Evolutionary conservation across 2,797 vertebrate species (phyloP), one percentile per base, ranked within the genome.

Genomic region (Gobionotothen gibberifrons): DNA sequence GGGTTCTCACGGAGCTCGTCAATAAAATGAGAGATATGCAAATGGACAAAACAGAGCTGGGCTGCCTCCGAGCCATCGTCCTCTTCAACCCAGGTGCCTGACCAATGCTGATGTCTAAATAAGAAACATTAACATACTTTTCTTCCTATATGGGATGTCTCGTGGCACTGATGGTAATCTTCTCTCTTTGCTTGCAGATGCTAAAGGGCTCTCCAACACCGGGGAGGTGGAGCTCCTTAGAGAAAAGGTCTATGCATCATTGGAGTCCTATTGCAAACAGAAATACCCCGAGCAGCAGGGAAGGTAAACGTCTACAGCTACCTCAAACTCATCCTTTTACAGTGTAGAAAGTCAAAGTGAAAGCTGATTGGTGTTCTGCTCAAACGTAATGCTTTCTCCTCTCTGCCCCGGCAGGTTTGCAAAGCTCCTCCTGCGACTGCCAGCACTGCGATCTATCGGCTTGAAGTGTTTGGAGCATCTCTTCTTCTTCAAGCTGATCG

Each of bases 21-120:
- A 99, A 97, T 89, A 99, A 99, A 91, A 99, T 99, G 98, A 97
- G 98, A 85, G 98, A 99, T 92, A 99, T 99, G 98, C 96, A 97
- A 94, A 99, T 99, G 98, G 98, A 99, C 85, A 99, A 98, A 91
- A 96, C 97, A 0, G 98, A 99, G 92, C 93, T 99, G 84, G 98
- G 98, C 6, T 99, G 98, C 89, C 96, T 99, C 77, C 93, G 98
- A 73, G 98, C 98, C 88, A 99, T 99, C 4, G 97, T 99, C 80
- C 95, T 99, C 54, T 99, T 99, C 86, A 99, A 99, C 90, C 98
- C 98, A 93, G 97, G 97, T 98, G 67, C 47, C 17, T 66, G 39
- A 3, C 6, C 13, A 63, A 16, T 39, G 40, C 66, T 46, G 4
- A 53, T 47, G 14, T 22, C 12, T 44, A 16, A 26, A 44, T n/a